Conservation (phyloP, 92 coral and sea anemone genomes). For the Montipora capitata region DNA sequence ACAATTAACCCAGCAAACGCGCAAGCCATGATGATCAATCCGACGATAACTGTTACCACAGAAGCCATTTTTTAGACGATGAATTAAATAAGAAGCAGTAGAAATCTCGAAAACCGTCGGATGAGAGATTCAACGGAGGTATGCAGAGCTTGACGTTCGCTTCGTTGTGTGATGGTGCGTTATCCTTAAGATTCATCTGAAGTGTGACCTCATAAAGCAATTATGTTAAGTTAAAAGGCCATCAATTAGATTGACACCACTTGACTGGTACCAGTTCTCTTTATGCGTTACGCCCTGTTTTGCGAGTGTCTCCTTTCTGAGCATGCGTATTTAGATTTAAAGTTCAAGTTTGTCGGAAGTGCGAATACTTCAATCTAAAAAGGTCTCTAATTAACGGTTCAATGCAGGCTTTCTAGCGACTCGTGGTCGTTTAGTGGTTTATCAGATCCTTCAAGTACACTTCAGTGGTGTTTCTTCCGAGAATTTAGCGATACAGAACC, state of each 20-base stretch:
- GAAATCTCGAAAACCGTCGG: background rate
- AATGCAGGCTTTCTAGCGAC: no score
- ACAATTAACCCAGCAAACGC: conserved; percentile 80
- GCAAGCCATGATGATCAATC: conserved; percentile 57
- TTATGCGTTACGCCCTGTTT: background rate
- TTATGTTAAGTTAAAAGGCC: conserved; percentile 33
- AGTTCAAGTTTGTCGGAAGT: no score
- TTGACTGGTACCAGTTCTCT: background rate
- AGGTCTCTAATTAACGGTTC: no score
- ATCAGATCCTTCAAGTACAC: no score
- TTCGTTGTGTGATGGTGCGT: background rate
- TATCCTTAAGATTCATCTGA: background rate
- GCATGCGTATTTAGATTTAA: no score
- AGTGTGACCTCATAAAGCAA: conserved; percentile 58
- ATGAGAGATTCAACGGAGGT: background rate
- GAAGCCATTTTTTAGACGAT: conserved; percentile 35
- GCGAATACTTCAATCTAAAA: no score
- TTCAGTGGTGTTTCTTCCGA: no score
- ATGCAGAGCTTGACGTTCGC: background rate
- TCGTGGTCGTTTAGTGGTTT: no score
- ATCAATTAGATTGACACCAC: conserved; percentile 3
- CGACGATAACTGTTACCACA: conserved; percentile 68
- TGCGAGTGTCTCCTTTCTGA: no score
- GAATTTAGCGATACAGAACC: no score
- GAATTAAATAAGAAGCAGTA: background rate